A percentile compares a stretch with the other conserved stretches of the same genome.
phyloP scores from a whole-genome alignment of 2,113 vertebrate genomes.

The Vanacampus margaritifer region DNA sequence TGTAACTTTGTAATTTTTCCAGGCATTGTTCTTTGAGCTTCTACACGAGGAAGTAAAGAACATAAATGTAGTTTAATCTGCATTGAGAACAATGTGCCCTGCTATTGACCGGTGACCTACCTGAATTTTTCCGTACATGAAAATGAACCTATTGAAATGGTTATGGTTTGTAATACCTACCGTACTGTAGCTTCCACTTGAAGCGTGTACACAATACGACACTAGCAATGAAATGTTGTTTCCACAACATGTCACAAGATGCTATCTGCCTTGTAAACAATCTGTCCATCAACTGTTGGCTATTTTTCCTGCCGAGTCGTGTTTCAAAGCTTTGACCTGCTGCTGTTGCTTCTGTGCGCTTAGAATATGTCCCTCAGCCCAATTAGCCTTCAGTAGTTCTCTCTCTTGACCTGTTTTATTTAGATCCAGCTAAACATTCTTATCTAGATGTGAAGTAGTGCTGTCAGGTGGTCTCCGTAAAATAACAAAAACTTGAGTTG shows the following conservation, averaged over 20 bases:
- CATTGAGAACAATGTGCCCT: too few relatives aligned
- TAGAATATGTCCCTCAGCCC: conserved; percentile 14
- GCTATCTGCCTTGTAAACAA: conserved; percentile 30
- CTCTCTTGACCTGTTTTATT: not conserved
- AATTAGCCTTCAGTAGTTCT: conserved; percentile 18
- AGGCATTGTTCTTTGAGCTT: too few relatives aligned
- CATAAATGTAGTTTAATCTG: too few relatives aligned
- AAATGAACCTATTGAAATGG: too few relatives aligned
- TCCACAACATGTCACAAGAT: not conserved
- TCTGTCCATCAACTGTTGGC: conserved; percentile 22
- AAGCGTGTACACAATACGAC: not conserved
- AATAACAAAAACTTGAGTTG: too few relatives aligned
- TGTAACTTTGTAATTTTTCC: too few relatives aligned
- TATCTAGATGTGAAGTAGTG: not conserved
- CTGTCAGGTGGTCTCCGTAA: not conserved
- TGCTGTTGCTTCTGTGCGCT: not conserved
- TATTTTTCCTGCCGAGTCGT: conserved; percentile 31
- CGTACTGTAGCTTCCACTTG: not conserved
- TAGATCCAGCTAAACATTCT: not conserved
- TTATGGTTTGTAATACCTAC: not conserved
- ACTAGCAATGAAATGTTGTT: not conserved
- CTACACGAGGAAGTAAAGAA: too few relatives aligned
- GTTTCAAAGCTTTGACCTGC: conserved; percentile 37
- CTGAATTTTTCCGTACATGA: not conserved
- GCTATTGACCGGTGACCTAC: too few relatives aligned